Conservation (phyloP, 2,888 invertebrate genomes). For the Buathra laborator region DNA sequence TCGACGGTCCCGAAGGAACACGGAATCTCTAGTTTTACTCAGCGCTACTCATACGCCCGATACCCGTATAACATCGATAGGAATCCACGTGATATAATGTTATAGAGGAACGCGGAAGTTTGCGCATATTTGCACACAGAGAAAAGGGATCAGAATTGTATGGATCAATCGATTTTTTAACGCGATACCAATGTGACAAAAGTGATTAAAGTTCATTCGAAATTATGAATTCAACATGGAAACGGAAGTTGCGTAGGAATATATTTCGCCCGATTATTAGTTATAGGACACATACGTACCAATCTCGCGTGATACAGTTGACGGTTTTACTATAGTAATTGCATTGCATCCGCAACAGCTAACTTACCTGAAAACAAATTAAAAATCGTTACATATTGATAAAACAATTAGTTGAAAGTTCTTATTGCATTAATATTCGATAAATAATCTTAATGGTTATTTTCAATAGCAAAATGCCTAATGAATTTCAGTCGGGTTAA, state of each 20-base stretch:
- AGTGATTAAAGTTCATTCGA: conserved; percentile 20
- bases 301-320: not conserved
- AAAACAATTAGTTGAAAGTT: not conserved
- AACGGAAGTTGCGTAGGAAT: not conserved
- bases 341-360: not conserved
- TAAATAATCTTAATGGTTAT: not conserved
- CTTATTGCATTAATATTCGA: not conserved
- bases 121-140: not conserved
- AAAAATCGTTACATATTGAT: not conserved
- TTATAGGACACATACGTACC: conserved; percentile 21
- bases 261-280: not conserved
- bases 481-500: too few relatives aligned
- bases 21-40: conserved; percentile 55
- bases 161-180: conserved; percentile 47
- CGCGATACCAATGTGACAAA: conserved; percentile 54
- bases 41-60: not conserved
- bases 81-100: not conserved
- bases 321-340: not conserved
- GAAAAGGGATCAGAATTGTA: not conserved
- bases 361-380: conserved; percentile 25
- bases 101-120: not conserved
- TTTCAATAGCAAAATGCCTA: too few relatives aligned
- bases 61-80: not conserved
- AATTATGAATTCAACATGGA: conserved; percentile 15
- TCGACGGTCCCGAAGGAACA: conserved; percentile 59